phyloP scores from a whole-genome alignment of 1,140 invertebrate species.

The Leguminivora glycinivorella region DNA sequence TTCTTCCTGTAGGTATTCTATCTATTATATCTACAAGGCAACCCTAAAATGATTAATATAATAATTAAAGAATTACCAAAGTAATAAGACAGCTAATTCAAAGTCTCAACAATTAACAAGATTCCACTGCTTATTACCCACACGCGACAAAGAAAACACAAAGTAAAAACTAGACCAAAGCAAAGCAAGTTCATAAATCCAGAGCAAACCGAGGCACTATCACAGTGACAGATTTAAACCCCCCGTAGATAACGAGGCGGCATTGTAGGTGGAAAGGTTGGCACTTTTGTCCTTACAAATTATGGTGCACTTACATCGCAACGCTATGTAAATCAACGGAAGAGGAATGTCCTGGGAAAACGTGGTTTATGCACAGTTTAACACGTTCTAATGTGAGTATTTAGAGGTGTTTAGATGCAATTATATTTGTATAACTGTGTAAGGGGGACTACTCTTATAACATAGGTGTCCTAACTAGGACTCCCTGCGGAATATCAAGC shows the following conservation, averaged over 20 bases:
- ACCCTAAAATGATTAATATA: too few relatives aligned
- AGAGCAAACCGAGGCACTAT: slow-evolving; percentile 21
- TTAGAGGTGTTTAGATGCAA: background rate
- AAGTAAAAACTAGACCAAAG: slow-evolving; percentile 15
- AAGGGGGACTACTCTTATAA: too few relatives aligned
- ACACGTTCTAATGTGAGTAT: background rate
- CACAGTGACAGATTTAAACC: slow-evolving; percentile 24
- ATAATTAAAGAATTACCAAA: background rate
- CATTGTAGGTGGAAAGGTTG: slow-evolving; percentile 18
- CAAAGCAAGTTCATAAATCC: slow-evolving; percentile 25
- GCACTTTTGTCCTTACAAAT: slow-evolving; percentile 27
- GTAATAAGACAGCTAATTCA: background rate
- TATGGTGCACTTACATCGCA: slow-evolving; percentile 18
- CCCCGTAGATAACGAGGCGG: slow-evolving; percentile 17
- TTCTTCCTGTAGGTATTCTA: too few relatives aligned
- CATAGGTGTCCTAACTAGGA: too few relatives aligned
- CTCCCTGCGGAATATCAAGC: too few relatives aligned
- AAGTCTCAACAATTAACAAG: too few relatives aligned
- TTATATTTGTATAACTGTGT: background rate
- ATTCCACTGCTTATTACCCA: background rate
- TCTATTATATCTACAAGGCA: too few relatives aligned
- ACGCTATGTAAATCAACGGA: slow-evolving; percentile 16
- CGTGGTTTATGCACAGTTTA: slow-evolving; percentile 10
- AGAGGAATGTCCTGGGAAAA: slow-evolving; percentile 7
- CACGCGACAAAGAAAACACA: background rate